Evolutionary conservation across 37 sponge, comb jelly and placozoan genomes (phyloP).

Genomic region (Beroe forskalii): DNA sequence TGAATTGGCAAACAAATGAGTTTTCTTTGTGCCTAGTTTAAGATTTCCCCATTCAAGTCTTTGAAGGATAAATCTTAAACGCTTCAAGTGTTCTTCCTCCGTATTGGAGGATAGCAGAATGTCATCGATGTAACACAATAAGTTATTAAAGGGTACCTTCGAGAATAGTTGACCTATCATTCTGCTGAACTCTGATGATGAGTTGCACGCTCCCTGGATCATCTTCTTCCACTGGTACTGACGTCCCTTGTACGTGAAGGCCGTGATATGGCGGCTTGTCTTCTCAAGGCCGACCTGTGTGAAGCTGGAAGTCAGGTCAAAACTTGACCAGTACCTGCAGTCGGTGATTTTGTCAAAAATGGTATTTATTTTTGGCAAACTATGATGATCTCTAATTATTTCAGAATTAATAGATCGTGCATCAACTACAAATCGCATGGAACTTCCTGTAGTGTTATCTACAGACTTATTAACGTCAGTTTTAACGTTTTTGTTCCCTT

Average conservation of each 20-base stretch:
- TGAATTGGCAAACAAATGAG: not conserved
- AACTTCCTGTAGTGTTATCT: not conserved
- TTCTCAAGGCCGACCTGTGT: slow-evolving; percentile 19
- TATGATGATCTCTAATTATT: slow-evolving; percentile 14
- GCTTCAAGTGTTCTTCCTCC: slow-evolving; percentile 29
- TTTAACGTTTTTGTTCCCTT: not conserved
- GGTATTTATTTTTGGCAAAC: slow-evolving; percentile 8
- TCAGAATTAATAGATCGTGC: slow-evolving; percentile 11
- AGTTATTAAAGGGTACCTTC: not conserved
- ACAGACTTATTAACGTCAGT: not conserved
- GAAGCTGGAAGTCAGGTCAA: slow-evolving; percentile 32
- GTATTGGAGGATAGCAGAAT: not conserved
- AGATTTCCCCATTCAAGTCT: slow-evolving; percentile 40
- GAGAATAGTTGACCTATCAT: not conserved
- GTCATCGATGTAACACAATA: slow-evolving; percentile 32
- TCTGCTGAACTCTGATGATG: not conserved
- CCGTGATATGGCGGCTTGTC: not conserved
- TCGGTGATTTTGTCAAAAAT: slow-evolving; percentile 59
- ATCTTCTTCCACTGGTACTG: not conserved
- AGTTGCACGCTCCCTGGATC: not conserved
- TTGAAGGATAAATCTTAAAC: slow-evolving; percentile 15
- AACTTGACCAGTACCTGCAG: not conserved
- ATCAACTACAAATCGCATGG: slow-evolving; percentile 7
- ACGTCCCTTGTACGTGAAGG: not conserved
- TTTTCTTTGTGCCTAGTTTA: not conserved